phyloP scores from a whole-genome alignment of 2,888 invertebrate genomes.

The Yponomeuta malinellus region DNA sequence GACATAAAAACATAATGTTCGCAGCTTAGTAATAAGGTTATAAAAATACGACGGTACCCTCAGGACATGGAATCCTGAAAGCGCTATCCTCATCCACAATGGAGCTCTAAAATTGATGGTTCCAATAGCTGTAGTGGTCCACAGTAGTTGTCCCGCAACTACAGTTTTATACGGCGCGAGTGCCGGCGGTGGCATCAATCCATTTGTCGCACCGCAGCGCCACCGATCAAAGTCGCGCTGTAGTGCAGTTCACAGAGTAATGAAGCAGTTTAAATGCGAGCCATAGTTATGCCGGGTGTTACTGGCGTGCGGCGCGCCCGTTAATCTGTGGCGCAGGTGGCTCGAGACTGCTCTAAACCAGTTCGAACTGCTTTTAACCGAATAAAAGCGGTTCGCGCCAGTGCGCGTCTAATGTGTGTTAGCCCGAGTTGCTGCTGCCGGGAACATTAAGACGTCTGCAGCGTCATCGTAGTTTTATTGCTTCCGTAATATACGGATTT shows the following conservation, averaged over 20 bases:
- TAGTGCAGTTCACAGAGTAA: constrained; percentile 15
- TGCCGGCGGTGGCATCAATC: background rate
- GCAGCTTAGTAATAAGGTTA: no score
- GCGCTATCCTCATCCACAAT: background rate
- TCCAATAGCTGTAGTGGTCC: background rate
- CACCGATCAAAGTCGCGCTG: constrained; percentile 1
- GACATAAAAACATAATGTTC: no score
- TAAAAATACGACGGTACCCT: no score
- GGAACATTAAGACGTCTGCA: background rate
- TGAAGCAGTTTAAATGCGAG: constrained; percentile 16
- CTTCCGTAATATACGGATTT: background rate
- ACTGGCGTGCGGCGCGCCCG: constrained; percentile 10
- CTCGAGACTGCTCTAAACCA: constrained; percentile 7
- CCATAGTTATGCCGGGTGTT: constrained; percentile 6
- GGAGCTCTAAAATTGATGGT: background rate
- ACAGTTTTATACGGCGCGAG: background rate
- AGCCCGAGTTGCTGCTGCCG: constrained; percentile 2
- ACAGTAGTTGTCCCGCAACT: background rate
- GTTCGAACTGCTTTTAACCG: constrained; percentile 10
- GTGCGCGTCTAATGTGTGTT: constrained; percentile 1
- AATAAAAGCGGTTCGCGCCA: background rate
- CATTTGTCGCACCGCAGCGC: background rate
- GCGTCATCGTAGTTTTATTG: background rate
- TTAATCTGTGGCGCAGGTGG: constrained; percentile 11
- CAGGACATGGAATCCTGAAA: no score